phyloP scores from a whole-genome alignment of 2,113 vertebrate species.

The Apteryx mantelli region DNA sequence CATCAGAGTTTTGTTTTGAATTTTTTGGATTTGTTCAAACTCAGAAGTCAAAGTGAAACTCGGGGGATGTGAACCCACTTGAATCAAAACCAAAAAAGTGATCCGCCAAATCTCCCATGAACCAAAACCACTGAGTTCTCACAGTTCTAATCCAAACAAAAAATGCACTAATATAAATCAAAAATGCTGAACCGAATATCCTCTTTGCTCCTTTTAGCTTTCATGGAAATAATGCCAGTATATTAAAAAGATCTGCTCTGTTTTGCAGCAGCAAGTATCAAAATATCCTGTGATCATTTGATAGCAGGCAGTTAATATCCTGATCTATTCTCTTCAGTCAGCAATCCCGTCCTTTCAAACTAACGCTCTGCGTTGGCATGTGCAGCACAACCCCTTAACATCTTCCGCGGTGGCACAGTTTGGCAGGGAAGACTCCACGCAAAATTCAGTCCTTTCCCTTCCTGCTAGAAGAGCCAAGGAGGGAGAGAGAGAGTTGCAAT shows the following conservation, averaged over 20 bases:
- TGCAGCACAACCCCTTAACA: not conserved
- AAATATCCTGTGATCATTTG: conserved; percentile 59
- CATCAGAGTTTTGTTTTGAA: not conserved
- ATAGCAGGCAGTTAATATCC: conserved; percentile 66
- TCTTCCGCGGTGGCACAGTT: not conserved
- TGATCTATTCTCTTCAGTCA: conserved; percentile 46
- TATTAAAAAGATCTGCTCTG: conserved; percentile 47
- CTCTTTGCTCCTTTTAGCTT: not conserved
- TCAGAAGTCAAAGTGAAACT: conserved; percentile 61
- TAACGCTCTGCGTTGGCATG: not conserved
- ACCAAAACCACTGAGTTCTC: conserved; percentile 55
- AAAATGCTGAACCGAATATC: conserved; percentile 1
- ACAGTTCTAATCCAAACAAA: conserved; percentile 57
- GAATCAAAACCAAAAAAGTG: conserved; percentile 30
- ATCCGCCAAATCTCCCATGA: conserved; percentile 59
- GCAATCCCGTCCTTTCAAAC: conserved; percentile 28
- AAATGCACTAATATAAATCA: conserved; percentile 51
- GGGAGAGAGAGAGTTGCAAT: conserved; percentile 33
- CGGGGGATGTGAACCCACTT: conserved; percentile 66
- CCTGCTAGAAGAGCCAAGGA: not conserved
- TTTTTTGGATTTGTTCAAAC: conserved; percentile 44
- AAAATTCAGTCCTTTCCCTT: conserved; percentile 21
- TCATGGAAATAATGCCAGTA: not conserved
- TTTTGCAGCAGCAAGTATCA: conserved; percentile 38
- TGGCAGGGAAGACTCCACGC: not conserved